A percentile compares a stretch with the other conserved stretches of the same genome.
Conservation (phyloP, 53 echinoderm and acorn worm genomes). For the Pentamera pediparva region DNA sequence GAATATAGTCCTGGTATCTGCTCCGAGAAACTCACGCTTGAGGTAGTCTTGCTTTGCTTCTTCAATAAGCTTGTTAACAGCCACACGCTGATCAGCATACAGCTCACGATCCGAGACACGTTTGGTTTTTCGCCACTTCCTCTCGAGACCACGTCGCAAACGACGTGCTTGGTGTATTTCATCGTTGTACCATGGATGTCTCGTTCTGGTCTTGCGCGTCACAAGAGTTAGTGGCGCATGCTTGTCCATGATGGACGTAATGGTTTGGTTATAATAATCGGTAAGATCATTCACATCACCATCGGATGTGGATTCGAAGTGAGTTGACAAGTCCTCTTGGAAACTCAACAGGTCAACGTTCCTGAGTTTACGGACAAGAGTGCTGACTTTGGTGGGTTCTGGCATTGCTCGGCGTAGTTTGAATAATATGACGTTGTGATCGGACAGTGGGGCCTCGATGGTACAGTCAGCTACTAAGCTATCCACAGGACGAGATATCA, state of each 20-base stretch:
- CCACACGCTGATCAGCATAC: no score
- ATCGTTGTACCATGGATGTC: background rate
- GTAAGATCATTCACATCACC: background rate
- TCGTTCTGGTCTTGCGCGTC: no score
- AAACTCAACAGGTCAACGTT: background rate
- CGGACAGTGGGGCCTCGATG: background rate
- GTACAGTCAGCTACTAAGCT: background rate
- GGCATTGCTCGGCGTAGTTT: no score
- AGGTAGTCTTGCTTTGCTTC: conserved; percentile 28
- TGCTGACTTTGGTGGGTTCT: no score
- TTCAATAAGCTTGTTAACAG: no score
- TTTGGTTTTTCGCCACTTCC: no score
- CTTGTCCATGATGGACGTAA: no score
- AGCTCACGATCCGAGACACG: no score
- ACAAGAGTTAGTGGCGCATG: background rate
- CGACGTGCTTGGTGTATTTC: background rate
- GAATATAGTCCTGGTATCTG: conserved; percentile 40
- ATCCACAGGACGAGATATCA: background rate
- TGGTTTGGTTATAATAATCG: background rate
- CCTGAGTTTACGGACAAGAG: background rate
- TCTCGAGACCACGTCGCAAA: background rate
- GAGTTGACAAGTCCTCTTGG: background rate
- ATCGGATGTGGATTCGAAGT: background rate
- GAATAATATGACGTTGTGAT: no score
- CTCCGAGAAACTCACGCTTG: conserved; percentile 9